Evolutionary conservation across 2,113 vertebrate species (phyloP), one percentile per base, ranked within the genome.

Genomic region (Gavia stellata): DNA sequence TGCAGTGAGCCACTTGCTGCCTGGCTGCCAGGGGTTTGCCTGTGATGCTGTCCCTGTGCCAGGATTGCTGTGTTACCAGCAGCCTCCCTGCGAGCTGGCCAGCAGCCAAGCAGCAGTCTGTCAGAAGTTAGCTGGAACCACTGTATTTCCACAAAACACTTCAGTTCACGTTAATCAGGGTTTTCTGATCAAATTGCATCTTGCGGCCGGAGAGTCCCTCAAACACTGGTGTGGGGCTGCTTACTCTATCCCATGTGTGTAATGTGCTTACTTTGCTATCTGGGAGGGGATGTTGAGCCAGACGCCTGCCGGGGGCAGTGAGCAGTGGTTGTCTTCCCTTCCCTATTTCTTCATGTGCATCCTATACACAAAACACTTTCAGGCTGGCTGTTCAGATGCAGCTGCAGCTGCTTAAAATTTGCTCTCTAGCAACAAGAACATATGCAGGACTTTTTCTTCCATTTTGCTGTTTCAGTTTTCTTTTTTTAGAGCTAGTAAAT

Each of bases 31-130:
- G 31, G 34, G 29, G 0, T 14, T 42, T 78, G 33, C 40, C 67
- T 14, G 86, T 2, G 66, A 5, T 5, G 0, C 68, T 26, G 63
- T 26, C 29, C 78, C 66, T 1, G 3, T 0, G 1, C 71, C 0
- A 8, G 42, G 21, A 9, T 34, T 0, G 1, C 34, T 21, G 38
- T 1, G 0, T 52, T 29, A 38, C 40, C 44, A 16, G 6, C 28
- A 2, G 29, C 18, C 16, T 5, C 1, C 1, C 38, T 14, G 38
- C 1, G 1, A 18, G 49, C 78, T 79, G 72, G 55, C 62, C 7
- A 1, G 24, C 36, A 24, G 67, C 80, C 93, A 40, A 11, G 36
- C 55, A 25, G 34, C 12, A 18, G n/a, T 8, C 28, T 4, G 36
- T 4, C n/a, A 34, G 42, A 14, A 68, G 12, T 68, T 67, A 53